Percentiles rank a stretch among this genome's conserved stretches.
phyloP scores from a whole-genome alignment of 2,113 vertebrate species.

The Eolophus roseicapilla region DNA sequence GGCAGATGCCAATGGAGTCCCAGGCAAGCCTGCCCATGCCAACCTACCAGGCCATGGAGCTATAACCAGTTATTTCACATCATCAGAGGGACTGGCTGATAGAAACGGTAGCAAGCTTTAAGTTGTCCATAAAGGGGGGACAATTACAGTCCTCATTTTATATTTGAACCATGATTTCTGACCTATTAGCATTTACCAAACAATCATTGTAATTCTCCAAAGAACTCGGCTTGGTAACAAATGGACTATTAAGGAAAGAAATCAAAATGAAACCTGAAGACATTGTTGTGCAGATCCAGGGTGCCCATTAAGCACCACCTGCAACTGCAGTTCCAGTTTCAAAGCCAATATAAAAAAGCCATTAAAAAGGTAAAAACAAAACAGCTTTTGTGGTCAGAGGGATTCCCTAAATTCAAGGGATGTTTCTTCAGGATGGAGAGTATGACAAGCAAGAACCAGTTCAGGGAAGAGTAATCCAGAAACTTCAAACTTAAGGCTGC shows the following conservation, averaged over 20 bases:
- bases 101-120: background rate
- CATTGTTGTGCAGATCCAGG: background rate
- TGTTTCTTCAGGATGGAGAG: background rate
- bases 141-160: background rate
- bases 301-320: background rate
- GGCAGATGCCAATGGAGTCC: background rate
- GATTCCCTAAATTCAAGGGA: background rate
- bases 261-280: background rate
- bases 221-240: background rate
- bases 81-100: background rate
- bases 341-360: background rate
- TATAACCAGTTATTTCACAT: background rate
- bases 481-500: background rate
- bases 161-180: background rate
- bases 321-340: background rate
- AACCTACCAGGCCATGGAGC: background rate
- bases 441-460: accelerated
- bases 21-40: background rate
- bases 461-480: background rate
- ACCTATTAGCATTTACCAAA: background rate
- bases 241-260: background rate
- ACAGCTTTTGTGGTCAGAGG: accelerated
- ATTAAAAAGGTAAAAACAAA: background rate
- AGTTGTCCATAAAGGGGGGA: background rate
- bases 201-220: background rate